Conservation (phyloP, 1,140 invertebrate species). For the Metaphire vulgaris region DNA sequence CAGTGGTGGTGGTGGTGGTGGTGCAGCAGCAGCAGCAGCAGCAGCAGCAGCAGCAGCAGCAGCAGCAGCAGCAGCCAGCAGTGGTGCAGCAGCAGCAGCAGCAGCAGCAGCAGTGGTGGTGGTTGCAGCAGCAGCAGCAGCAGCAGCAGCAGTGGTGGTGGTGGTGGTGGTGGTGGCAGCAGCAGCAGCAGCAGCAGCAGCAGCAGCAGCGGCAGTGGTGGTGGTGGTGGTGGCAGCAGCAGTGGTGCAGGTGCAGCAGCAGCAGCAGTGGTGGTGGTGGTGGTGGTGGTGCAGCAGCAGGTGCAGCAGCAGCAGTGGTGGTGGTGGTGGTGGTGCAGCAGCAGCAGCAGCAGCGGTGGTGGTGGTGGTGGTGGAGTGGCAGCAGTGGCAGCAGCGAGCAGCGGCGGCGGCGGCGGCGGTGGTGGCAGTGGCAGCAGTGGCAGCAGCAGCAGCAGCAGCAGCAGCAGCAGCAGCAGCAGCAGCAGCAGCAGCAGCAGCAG, state of each 20-base stretch:
- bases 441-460: constrained; percentile 18
- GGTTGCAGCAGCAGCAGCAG: too few species aligned
- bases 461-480: constrained; percentile 18
- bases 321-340: constrained; percentile 3
- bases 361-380: too few species aligned
- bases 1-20: not conserved
- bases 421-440: constrained; percentile 10
- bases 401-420: constrained; percentile 3
- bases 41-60: constrained; percentile 18
- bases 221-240: too few species aligned
- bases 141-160: constrained; percentile 10
- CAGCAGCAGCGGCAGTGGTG: constrained; percentile 15
- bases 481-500: constrained; percentile 18
- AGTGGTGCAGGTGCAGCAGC: constrained; percentile 12
- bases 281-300: constrained; percentile 9
- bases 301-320: constrained; percentile 11
- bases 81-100: constrained; percentile 13
- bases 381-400: too few species aligned
- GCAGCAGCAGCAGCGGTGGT: constrained; percentile 15
- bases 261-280: constrained; percentile 6
- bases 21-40: constrained; percentile 14
- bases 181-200: constrained; percentile 19
- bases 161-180: not conserved
- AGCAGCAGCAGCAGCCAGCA: constrained; percentile 12
- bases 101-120: too few species aligned